phyloP scores from a whole-genome alignment of 2,113 vertebrate genomes.

The Gulo gulo region DNA sequence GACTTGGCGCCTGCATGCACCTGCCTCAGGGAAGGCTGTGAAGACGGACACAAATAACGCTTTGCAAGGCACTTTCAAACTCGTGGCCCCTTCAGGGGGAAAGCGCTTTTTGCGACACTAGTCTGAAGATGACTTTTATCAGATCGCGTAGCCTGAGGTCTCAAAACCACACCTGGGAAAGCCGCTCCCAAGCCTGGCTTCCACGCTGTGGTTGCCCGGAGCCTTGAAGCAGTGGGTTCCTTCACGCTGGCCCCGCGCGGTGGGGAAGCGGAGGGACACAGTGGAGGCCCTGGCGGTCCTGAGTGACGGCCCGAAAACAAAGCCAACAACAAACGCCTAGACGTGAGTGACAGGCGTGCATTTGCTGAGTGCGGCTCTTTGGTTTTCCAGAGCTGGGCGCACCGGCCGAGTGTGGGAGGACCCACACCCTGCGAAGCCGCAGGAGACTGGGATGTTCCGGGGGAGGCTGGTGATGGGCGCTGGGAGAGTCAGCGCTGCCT shows the following conservation, averaged over 20 bases:
- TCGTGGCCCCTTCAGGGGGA: neutral
- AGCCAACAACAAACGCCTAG: neutral
- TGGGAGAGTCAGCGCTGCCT: accelerated
- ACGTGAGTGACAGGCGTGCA: accelerated
- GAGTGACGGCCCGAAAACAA: neutral
- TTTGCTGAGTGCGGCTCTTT: neutral
- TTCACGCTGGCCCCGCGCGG: neutral
- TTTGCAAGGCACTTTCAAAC: conserved; percentile 20
- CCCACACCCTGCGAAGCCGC: accelerated
- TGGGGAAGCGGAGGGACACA: neutral
- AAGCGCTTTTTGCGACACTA: neutral
- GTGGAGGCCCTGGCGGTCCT: neutral
- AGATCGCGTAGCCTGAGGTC: neutral
- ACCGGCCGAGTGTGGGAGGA: accelerated
- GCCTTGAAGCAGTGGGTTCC: neutral
- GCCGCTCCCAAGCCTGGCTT: neutral
- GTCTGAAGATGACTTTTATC: conserved; percentile 50
- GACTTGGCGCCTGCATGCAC: neutral
- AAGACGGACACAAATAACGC: neutral
- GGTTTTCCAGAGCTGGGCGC: accelerated
- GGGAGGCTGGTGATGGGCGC: neutral
- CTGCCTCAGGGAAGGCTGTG: conserved; percentile 45
- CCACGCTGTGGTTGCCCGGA: too few relatives aligned
- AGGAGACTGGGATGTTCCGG: accelerated
- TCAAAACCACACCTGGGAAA: neutral